Conservation (phyloP, 2,888 invertebrate genomes). For the Acanthoscelides obtectus region DNA sequence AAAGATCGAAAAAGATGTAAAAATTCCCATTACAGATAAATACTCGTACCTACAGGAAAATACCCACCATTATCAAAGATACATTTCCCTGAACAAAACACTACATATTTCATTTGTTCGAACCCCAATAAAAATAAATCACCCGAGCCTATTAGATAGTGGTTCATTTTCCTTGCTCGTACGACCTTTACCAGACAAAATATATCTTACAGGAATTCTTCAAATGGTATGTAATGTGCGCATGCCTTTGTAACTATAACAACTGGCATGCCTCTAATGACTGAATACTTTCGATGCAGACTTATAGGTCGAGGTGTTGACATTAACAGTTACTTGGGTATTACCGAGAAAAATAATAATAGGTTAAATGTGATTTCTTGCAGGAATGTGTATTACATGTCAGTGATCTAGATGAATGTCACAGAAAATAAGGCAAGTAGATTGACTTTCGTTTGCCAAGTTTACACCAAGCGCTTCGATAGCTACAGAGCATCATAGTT, state of each 20-base stretch:
- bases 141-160: neutral
- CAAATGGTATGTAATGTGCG: neutral
- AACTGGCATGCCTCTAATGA: neutral
- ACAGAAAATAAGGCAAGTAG: no score
- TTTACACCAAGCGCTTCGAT: no score
- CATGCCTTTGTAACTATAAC: neutral
- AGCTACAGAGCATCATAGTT: no score
- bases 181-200: neutral
- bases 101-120: neutral
- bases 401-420: neutral
- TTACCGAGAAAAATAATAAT: neutral
- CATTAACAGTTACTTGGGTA: neutral
- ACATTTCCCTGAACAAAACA: neutral
- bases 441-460: no score
- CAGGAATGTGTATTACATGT: neutral
- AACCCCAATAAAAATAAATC: neutral
- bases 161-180: neutral
- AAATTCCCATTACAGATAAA: neutral
- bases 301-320: neutral
- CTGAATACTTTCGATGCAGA: neutral
- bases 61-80: neutral
- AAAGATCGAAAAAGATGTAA: neutral
- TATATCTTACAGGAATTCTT: neutral
- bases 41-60: constrained; percentile 1
- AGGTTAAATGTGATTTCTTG: neutral